Percentiles rank a stretch among this genome's conserved stretches.
phyloP scores from a whole-genome alignment of 2,113 vertebrate genomes.

The Delphinapterus leucas region DNA sequence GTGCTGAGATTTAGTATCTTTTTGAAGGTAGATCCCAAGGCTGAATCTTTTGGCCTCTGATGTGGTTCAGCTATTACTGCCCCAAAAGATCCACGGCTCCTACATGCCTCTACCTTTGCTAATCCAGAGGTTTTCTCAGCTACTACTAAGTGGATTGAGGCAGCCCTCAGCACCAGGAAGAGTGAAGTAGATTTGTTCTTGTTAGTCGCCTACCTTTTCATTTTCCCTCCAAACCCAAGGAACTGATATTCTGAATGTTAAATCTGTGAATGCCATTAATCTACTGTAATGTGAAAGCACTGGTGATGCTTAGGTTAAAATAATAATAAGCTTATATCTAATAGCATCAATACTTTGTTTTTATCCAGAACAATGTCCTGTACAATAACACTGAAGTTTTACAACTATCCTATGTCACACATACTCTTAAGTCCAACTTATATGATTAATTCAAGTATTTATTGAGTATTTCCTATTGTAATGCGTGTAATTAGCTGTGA shows the following conservation, averaged over 20 bases:
- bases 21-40: neutral
- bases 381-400: neutral
- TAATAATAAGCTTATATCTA: neutral
- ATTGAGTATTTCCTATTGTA: neutral
- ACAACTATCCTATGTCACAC: neutral
- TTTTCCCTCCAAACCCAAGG: neutral
- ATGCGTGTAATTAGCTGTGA: neutral
- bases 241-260: neutral
- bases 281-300: neutral
- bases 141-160: accelerated
- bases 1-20: neutral
- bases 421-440: neutral
- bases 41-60: neutral
- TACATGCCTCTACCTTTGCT: neutral
- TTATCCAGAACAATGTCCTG: neutral
- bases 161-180: neutral
- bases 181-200: neutral
- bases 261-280: neutral
- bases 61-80: neutral
- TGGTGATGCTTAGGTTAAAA: neutral
- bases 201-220: neutral
- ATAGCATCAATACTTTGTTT: neutral
- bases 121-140: neutral
- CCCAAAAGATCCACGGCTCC: neutral
- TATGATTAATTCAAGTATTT: neutral